These are phyloP conservation scores for Malthinus seriepunctatus DNA, from an alignment of 2,888 invertebrate genomes.

Conservation along the genomic window DNA sequence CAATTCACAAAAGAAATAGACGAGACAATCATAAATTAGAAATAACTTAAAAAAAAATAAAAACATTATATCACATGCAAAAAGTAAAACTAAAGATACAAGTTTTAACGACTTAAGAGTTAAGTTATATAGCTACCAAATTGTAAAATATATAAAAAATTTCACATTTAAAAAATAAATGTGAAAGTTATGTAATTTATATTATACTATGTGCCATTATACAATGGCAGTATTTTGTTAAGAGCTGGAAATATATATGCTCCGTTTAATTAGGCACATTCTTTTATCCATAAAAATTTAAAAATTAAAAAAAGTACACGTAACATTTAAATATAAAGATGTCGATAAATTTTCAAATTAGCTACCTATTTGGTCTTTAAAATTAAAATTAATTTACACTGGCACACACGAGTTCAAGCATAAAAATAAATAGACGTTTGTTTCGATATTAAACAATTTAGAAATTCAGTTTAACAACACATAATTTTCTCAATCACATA, in stretches of 20 bases:
- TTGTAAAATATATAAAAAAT: conserved; percentile 14
- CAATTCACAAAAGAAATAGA: background rate
- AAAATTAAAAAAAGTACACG: conserved; percentile 19
- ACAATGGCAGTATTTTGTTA: conserved; percentile 12
- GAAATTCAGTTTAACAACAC: background rate
- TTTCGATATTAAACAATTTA: too few species aligned
- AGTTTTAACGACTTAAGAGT: background rate
- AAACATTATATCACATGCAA: conserved; percentile 28
- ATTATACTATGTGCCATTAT: conserved; percentile 12
- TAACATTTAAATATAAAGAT: conserved; percentile 1
- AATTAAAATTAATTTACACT: background rate
- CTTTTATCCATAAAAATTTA: conserved; percentile 22
- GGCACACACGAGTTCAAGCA: too few species aligned
- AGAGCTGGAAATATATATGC: conserved; percentile 25
- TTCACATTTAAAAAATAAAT: conserved; percentile 10
- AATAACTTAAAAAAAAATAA: conserved; percentile 12
- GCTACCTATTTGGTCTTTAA: background rate
- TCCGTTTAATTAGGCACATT: conserved; percentile 23
- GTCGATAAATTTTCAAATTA: conserved; percentile 11
- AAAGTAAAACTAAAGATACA: conserved; percentile 13
- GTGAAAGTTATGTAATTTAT: conserved; percentile 9
- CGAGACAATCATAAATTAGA: conserved; percentile 5
- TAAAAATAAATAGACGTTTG: too few species aligned
- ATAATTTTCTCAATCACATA: conserved; percentile 12
- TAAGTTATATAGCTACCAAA: conserved; percentile 16